phyloP scores from a whole-genome alignment of 2,888 invertebrate genomes.

The Trisateles emortualis region DNA sequence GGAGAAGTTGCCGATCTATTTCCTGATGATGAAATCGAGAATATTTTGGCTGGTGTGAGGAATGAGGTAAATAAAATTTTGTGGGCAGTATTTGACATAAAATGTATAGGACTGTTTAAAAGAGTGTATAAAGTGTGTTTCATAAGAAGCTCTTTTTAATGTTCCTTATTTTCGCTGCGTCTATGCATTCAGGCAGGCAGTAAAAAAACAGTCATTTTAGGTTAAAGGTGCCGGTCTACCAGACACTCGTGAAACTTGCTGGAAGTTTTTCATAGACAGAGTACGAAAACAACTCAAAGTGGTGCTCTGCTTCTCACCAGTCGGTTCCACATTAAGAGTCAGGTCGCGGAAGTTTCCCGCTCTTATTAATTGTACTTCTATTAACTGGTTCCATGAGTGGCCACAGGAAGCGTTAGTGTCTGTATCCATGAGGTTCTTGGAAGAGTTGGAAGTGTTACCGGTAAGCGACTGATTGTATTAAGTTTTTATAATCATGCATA shows the following conservation, averaged over 20 bases:
- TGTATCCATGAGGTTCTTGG: conserved; percentile 95
- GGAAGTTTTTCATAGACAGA: conserved; percentile 99
- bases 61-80: conserved; percentile 87
- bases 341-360: conserved; percentile 98
- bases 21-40: conserved; percentile 98
- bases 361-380: conserved; percentile 97
- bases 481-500: neutral
- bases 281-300: conserved; percentile 96
- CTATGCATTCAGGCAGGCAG: no score
- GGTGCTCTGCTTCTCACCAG: conserved; percentile 98
- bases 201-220: no score
- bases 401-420: conserved; percentile 98
- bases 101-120: no score
- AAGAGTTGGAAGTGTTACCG: conserved; percentile 92
- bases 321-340: conserved; percentile 96
- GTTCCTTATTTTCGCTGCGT: no score
- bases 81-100: no score
- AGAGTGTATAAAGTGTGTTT: no score
- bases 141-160: no score
- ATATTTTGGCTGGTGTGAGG: conserved; percentile 94
- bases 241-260: conserved; percentile 98
- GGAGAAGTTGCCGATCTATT: conserved; percentile 98
- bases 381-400: conserved; percentile 99
- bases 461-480: conserved; percentile 77
- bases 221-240: conserved; percentile 95